phyloP scores from a whole-genome alignment of 2,113 vertebrate genomes.

The Podarcis cretensis region DNA sequence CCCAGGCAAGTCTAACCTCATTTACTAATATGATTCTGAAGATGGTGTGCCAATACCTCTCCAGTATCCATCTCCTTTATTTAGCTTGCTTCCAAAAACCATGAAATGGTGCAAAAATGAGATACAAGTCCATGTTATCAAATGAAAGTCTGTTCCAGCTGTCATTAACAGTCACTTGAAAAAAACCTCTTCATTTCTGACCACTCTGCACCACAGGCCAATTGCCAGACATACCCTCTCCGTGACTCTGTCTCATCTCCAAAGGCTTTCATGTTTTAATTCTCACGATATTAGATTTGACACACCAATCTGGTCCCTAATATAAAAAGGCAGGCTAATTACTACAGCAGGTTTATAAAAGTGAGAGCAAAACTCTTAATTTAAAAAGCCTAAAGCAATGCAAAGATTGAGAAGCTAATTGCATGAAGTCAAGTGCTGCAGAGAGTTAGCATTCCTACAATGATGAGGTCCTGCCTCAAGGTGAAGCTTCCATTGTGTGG shows the following conservation, averaged over 20 bases:
- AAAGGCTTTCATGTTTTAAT: slow-evolving; percentile 62
- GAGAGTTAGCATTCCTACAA: slow-evolving; percentile 51
- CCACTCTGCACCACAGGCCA: slow-evolving; percentile 5
- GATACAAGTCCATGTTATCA: not conserved
- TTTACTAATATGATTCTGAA: no score
- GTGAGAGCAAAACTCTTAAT: slow-evolving; percentile 60
- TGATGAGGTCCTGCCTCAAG: not conserved
- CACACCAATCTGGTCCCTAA: slow-evolving; percentile 47
- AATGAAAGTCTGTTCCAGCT: not conserved
- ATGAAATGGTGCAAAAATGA: not conserved
- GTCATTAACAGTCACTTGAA: not conserved
- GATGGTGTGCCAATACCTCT: not conserved
- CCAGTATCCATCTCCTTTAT: not conserved
- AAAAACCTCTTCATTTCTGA: not conserved
- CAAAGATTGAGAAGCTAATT: slow-evolving; percentile 63
- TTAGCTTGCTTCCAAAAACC: not conserved
- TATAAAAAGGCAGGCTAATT: slow-evolving; percentile 64
- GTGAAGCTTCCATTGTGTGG: not conserved
- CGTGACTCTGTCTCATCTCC: slow-evolving; percentile 41
- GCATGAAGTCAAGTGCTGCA: slow-evolving; percentile 47
- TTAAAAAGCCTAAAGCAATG: slow-evolving; percentile 66
- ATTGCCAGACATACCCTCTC: slow-evolving; percentile 35
- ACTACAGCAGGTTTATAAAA: slow-evolving; percentile 64
- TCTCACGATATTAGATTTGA: slow-evolving; percentile 55
- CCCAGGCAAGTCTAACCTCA: no score